A percentile compares a stretch with the other conserved stretches of the same genome.
Conservation (phyloP, 2,113 vertebrate species). For the Sylvia atricapilla region DNA sequence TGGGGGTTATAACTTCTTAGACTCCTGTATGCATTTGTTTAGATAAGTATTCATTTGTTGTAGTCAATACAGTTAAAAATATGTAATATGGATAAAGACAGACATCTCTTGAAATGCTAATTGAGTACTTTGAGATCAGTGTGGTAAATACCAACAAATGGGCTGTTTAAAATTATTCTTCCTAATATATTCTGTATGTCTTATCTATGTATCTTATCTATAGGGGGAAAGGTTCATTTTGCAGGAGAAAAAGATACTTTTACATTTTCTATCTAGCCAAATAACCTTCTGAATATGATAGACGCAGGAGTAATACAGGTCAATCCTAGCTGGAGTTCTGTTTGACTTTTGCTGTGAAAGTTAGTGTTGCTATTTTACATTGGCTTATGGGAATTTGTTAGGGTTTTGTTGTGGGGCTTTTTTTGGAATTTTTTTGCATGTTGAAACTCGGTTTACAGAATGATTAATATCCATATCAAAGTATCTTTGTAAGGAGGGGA, state of each 20-base stretch:
- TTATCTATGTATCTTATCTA: not conserved
- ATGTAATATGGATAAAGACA: not conserved
- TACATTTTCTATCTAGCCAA: not conserved
- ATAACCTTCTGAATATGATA: not conserved
- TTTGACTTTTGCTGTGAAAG: not conserved
- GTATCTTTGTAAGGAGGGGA: not conserved
- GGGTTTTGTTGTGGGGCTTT: not conserved
- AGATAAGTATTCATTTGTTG: not conserved
- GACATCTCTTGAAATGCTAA: not conserved
- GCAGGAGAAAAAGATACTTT: not conserved
- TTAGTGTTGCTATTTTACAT: not conserved
- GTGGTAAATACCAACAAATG: not conserved
- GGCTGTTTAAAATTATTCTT: not conserved
- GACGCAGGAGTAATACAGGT: not conserved
- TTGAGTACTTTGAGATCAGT: not conserved
- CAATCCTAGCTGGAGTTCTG: not conserved
- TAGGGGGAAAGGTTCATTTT: not conserved
- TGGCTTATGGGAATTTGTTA: not conserved
- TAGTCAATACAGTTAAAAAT: not conserved
- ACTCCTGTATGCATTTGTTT: not conserved
- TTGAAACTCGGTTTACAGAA: not conserved
- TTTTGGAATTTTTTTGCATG: not conserved
- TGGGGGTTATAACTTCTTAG: not conserved
- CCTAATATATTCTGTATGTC: not conserved
- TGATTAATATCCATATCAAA: conserved; percentile 21